Evolutionary conservation across 2,113 vertebrate species (phyloP).

Genomic region (Eonycteris spelaea): DNA sequence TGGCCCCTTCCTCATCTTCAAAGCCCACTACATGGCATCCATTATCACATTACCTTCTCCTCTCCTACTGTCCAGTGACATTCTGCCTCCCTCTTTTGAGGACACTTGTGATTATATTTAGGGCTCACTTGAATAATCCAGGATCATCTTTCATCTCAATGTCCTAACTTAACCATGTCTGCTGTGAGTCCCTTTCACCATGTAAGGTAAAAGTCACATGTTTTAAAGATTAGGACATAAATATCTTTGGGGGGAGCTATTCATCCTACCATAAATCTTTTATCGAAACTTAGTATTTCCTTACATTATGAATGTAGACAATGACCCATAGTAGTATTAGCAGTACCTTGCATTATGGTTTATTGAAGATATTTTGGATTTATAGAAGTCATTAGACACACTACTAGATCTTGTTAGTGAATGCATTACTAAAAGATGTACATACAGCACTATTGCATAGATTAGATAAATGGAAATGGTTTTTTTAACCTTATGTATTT

Average conservation of each 20-base stretch:
- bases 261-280: not conserved
- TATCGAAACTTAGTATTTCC: not conserved
- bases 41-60: too few relatives aligned
- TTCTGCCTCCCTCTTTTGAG: not conserved
- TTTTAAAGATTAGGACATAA: not conserved
- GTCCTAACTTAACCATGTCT: not conserved
- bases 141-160: not conserved
- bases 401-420: not conserved
- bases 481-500: not conserved
- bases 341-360: not conserved
- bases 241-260: not conserved
- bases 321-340: not conserved
- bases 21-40: not conserved
- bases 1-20: not conserved
- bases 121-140: not conserved
- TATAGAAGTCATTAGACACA: not conserved
- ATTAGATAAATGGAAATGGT: not conserved
- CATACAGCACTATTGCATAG: not conserved
- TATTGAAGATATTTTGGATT: not conserved
- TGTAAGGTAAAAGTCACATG: not conserved
- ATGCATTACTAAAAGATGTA: conserved; percentile 10
- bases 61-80: not conserved
- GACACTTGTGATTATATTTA: not conserved
- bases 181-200: not conserved
- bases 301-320: not conserved